These are phyloP conservation scores for Thinocorus orbignyianus DNA, from an alignment of 2,113 vertebrate species.

Conservation along the genomic window DNA sequence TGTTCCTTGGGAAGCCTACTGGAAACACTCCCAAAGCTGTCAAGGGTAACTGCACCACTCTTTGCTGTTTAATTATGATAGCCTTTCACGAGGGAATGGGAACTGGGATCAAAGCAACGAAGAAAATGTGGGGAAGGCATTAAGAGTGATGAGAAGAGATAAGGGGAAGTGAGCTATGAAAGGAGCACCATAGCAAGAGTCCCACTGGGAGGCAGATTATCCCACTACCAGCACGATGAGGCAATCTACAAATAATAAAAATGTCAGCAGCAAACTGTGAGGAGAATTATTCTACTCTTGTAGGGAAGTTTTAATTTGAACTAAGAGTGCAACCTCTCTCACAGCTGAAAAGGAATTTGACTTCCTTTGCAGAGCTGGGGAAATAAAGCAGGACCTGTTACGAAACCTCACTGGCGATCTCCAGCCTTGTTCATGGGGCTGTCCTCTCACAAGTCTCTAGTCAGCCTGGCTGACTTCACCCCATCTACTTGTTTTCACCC, in stretches of 20 bases:
- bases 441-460: neutral
- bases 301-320: neutral
- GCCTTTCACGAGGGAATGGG: neutral
- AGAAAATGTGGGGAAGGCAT: neutral
- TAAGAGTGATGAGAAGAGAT: neutral
- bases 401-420: neutral
- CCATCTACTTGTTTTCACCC: neutral
- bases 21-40: neutral
- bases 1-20: neutral
- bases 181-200: neutral
- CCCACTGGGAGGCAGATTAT: neutral
- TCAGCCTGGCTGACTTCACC: neutral
- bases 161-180: neutral
- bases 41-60: neutral
- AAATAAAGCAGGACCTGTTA: neutral
- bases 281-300: neutral
- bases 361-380: neutral
- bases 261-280: neutral
- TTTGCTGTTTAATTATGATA: neutral
- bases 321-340: neutral
- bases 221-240: neutral
- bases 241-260: neutral
- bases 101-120: neutral
- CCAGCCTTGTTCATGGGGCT: neutral
- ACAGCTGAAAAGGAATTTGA: neutral